Percentiles rank a stretch among this genome's conserved stretches.
These are phyloP conservation scores for Megaceryle alcyon DNA, from an alignment of 2,797 vertebrate species.

Conservation along the genomic window DNA sequence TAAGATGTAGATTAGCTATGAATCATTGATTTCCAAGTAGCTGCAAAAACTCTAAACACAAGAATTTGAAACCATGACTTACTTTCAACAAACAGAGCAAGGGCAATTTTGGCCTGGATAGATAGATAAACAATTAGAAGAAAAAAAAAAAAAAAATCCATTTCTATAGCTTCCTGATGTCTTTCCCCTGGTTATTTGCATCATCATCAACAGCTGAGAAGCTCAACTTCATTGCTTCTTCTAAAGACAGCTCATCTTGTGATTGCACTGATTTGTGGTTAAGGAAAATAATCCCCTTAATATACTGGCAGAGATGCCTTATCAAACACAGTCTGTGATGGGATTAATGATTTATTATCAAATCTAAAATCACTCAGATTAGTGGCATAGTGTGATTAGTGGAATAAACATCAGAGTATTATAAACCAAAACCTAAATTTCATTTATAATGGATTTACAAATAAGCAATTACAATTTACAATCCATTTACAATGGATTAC, in stretches of 20 bases:
- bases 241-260: not conserved
- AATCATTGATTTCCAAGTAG: not conserved
- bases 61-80: not conserved
- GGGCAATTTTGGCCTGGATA: not conserved
- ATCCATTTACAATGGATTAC: conserved; percentile 33
- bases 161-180: not conserved
- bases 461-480: conserved; percentile 14
- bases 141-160: not conserved
- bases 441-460: conserved; percentile 38
- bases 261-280: not conserved
- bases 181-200: not conserved
- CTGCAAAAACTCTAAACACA: not conserved
- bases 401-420: conserved; percentile 26
- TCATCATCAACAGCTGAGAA: not conserved
- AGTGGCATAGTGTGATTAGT: not conserved
- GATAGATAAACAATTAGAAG: not conserved
- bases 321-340: not conserved
- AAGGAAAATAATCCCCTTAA: conserved; percentile 33
- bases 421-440: not conserved
- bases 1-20: not conserved
- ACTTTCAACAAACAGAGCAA: not conserved
- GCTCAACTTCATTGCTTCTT: not conserved
- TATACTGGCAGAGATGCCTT: not conserved
- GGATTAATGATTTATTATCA: conserved; percentile 35
- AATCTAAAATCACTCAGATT: conserved; percentile 17